Conservation (phyloP, 2,797 vertebrate species). For the Lacerta bilineata region DNA sequence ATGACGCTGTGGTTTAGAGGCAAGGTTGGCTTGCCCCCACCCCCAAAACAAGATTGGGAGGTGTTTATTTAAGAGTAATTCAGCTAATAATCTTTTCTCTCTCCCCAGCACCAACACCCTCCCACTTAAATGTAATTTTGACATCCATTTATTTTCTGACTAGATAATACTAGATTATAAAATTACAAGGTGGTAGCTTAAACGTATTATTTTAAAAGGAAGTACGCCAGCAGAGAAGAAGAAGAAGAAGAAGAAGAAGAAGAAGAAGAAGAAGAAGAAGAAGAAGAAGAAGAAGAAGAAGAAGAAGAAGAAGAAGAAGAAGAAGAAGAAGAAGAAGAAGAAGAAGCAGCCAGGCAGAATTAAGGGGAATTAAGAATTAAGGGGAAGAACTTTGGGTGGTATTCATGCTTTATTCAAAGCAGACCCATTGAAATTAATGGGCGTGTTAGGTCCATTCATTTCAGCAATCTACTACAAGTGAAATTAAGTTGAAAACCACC, state of each 20-base stretch:
- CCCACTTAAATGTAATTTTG: not conserved
- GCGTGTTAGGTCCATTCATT: too few species aligned
- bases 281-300: not conserved
- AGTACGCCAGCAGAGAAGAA: not conserved
- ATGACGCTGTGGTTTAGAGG: not conserved
- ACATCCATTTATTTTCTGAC: slow-evolving; percentile 8
- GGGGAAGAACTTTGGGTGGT: not conserved
- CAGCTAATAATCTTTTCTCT: not conserved
- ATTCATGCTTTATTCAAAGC: too few species aligned
- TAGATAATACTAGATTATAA: slow-evolving; percentile 18
- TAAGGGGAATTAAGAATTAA: not conserved
- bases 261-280: not conserved
- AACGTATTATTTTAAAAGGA: not conserved
- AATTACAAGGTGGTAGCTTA: slow-evolving; percentile 1
- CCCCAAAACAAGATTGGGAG: not conserved
- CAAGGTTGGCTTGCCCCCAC: not conserved
- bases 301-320: not conserved
- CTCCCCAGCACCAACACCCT: not conserved
- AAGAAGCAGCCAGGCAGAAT: not conserved
- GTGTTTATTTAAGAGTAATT: slow-evolving; percentile 18
- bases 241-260: not conserved
- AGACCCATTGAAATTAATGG: too few species aligned
- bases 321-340: not conserved
- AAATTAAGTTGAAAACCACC: too few species aligned
- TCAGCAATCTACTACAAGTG: too few species aligned